phyloP scores from a whole-genome alignment of 2,888 invertebrate species.

The Anticlea derivata region DNA sequence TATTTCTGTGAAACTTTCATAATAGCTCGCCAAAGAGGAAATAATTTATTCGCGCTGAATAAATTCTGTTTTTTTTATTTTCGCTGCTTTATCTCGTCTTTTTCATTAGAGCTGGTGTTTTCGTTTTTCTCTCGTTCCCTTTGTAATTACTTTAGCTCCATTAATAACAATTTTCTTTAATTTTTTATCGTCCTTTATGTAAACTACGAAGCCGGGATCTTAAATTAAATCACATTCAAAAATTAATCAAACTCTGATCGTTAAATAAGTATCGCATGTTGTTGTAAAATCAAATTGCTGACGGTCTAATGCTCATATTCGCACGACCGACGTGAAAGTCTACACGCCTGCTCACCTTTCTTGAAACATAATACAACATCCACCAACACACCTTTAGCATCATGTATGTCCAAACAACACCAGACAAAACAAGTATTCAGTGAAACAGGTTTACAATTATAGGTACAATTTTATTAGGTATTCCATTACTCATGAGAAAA shows the following conservation, averaged over 20 bases:
- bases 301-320: conserved; percentile 27
- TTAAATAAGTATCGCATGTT: conserved; percentile 1
- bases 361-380: conserved; percentile 11
- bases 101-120: not conserved
- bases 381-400: conserved; percentile 2
- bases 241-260: too few relatives aligned
- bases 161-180: conserved; percentile 3
- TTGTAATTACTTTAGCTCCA: conserved; percentile 6
- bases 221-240: too few relatives aligned
- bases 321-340: conserved; percentile 57
- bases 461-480: too few relatives aligned
- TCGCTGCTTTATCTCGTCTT: conserved; percentile 1
- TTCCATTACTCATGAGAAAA: conserved; percentile 5
- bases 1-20: conserved; percentile 7
- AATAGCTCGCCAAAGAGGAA: conserved; percentile 15
- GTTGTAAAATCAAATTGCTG: conserved; percentile 6
- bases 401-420: conserved; percentile 8
- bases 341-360: conserved; percentile 40
- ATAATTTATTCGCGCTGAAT: conserved; percentile 6
- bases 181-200: not conserved
- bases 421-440: conserved; percentile 13
- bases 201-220: too few relatives aligned
- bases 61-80: not conserved
- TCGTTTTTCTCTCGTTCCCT: conserved; percentile 3
- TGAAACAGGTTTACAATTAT: conserved; percentile 8